Evolutionary conservation across 2,888 invertebrate species (phyloP), one percentile per base, ranked within the genome.

Genomic region (Meteorus colon): DNA sequence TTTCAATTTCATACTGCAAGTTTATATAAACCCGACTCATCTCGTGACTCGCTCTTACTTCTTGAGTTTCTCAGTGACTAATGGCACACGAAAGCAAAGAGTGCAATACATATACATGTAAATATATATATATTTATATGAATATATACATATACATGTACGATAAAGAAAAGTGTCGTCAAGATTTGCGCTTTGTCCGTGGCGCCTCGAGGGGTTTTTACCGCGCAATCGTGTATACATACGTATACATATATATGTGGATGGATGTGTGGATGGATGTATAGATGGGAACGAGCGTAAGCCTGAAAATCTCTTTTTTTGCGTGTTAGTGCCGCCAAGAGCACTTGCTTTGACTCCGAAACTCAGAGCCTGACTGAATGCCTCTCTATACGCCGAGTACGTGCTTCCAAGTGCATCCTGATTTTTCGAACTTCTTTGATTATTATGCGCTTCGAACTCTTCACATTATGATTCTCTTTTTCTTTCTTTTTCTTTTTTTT

Each of bases 271-370:
- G 34, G 5, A 34, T 34, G 48, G 59, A 77, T 65, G 59, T 71
- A 51, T 62, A 75, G 59, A 72, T 63, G 72, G 29, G 31, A 41
- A 62, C 63, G 24, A 60, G 34, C 37, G 72, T 63, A 69, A 60
- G 76, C 77, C 74, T 70, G 73, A 66, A 76, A 71, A 78, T 73
- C 75, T 55, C 5, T 55, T 48, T 48, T 48, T 41, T 63, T 60
- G 27, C 69, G 84, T 84, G 83, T 81, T 84, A 82, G 83, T 78
- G 84, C 81, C 80, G 86, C 65, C 81, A 85, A 88, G 88, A 86
- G 86, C 85, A 86, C 88, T 88, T 86, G 86, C 88, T 88, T 88
- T 88, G 88, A 88, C 86, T 86, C 84, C 81, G 55, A 83, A 83
- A 82, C 74, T 73, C 72, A 77, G 75, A 75, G 73, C 73, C 68